phyloP scores from a whole-genome alignment of 2,888 invertebrate genomes.

The Spodoptera picta region DNA sequence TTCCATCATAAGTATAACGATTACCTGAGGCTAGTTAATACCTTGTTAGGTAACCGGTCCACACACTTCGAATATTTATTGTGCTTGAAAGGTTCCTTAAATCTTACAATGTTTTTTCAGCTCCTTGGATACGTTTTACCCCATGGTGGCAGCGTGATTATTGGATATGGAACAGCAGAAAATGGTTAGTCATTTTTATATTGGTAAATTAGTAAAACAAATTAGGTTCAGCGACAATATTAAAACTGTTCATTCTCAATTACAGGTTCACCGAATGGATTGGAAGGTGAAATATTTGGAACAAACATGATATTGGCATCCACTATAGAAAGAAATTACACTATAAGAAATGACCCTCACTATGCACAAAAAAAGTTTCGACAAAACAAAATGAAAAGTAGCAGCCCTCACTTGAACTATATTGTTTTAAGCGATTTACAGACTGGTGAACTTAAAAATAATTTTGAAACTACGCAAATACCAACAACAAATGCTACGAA shows the following conservation, averaged over 20 bases:
- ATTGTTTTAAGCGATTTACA: conserved; percentile 73
- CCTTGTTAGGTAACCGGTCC: conserved; percentile 54
- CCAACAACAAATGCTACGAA: conserved; percentile 50
- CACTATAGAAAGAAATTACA: conserved; percentile 83
- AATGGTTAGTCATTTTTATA: conserved; percentile 80
- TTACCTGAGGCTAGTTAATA: conserved; percentile 63
- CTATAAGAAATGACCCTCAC: conserved; percentile 67
- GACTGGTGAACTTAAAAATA: conserved; percentile 69
- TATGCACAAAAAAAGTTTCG: conserved; percentile 70
- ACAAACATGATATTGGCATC: conserved; percentile 90
- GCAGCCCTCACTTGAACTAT: conserved; percentile 66
- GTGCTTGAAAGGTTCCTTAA: neutral
- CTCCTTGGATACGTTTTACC: conserved; percentile 87
- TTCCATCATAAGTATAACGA: conserved; percentile 58
- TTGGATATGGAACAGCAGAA: conserved; percentile 92
- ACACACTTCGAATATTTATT: conserved; percentile 1
- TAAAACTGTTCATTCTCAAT: conserved; percentile 18
- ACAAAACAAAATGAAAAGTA: conserved; percentile 70
- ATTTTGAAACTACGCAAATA: conserved; percentile 61
- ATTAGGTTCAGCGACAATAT: too few species aligned
- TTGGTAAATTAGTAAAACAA: neutral
- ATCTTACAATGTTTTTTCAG: conserved; percentile 76
- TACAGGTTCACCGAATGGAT: conserved; percentile 89
- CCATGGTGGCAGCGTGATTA: conserved; percentile 89
- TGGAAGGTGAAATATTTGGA: conserved; percentile 91